Evolutionary conservation across 2,113 vertebrate species (phyloP).

Genomic region (Megaptera novaeangliae): DNA sequence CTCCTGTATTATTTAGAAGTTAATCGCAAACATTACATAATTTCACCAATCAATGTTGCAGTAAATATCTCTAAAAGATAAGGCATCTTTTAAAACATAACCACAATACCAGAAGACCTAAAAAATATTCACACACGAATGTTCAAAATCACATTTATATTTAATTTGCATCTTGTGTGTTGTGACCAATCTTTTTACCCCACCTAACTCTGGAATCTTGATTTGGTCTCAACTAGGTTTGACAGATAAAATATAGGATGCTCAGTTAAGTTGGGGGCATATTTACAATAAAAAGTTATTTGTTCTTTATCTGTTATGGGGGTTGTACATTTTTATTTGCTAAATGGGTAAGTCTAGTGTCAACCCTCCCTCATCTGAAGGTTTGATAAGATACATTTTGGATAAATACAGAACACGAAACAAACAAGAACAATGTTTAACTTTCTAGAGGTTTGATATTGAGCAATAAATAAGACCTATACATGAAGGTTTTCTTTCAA

Average conservation of each 20-base stretch:
- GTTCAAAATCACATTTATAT: constrained; percentile 6
- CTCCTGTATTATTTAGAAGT: not conserved
- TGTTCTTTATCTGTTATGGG: not conserved
- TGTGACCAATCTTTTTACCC: not conserved
- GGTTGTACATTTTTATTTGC: not conserved
- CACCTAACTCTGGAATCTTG: constrained; percentile 23
- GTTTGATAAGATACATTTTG: not conserved
- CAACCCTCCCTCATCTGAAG: not conserved
- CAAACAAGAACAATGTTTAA: not conserved
- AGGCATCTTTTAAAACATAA: not conserved
- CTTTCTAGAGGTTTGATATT: not conserved
- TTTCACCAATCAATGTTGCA: not conserved
- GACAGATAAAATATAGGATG: not conserved
- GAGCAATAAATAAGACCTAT: not conserved
- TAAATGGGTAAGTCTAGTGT: not conserved
- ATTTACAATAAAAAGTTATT: not conserved
- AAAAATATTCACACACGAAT: not conserved
- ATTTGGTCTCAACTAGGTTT: constrained; percentile 2
- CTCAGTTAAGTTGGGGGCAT: not conserved
- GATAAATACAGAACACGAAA: not conserved
- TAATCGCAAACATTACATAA: not conserved
- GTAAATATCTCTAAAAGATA: constrained; percentile 39
- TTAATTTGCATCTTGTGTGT: not conserved
- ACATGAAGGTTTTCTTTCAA: not conserved
- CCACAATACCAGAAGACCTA: not conserved